phyloP scores from a whole-genome alignment of 2,888 invertebrate genomes.

The Rhorus exstirpatorius region DNA sequence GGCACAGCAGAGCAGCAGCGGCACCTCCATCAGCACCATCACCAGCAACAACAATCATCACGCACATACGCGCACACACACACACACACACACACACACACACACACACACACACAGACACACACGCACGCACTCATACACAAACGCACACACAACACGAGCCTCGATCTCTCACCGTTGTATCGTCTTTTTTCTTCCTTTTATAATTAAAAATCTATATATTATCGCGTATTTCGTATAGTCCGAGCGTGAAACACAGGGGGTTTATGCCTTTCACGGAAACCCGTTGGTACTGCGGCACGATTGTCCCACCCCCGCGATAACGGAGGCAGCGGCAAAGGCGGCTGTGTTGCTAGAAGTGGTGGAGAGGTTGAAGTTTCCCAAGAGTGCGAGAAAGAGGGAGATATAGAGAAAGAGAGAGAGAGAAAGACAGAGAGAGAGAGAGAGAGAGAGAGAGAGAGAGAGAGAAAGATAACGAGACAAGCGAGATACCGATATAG shows the following conservation, averaged over 20 bases:
- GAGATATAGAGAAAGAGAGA: conserved; percentile 11
- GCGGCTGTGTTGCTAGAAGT: conserved; percentile 55
- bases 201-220: conserved; percentile 70
- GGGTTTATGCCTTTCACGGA: conserved; percentile 76
- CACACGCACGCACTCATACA: background rate
- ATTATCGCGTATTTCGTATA: conserved; percentile 64
- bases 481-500: conserved; percentile 59
- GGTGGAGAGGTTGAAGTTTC: conserved; percentile 60
- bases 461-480: conserved; percentile 49
- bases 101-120: background rate
- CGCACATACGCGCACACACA: background rate
- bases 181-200: conserved; percentile 28
- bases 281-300: conserved; percentile 82
- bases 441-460: conserved; percentile 10
- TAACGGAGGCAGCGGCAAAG: conserved; percentile 60
- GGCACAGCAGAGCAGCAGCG: conserved; percentile 1
- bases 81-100: background rate
- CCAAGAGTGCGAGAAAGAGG: conserved; percentile 43
- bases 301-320: conserved; percentile 73
- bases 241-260: conserved; percentile 54
- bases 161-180: conserved; percentile 9
- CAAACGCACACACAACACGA: background rate
- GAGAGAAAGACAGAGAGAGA: conserved; percentile 1
- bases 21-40: conserved; percentile 28
- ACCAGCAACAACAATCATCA: conserved; percentile 27